A percentile compares a stretch with the other conserved stretches of the same genome.
Evolutionary conservation across 2,797 vertebrate genomes (phyloP).

Genomic region (Heterohyrax brucei): DNA sequence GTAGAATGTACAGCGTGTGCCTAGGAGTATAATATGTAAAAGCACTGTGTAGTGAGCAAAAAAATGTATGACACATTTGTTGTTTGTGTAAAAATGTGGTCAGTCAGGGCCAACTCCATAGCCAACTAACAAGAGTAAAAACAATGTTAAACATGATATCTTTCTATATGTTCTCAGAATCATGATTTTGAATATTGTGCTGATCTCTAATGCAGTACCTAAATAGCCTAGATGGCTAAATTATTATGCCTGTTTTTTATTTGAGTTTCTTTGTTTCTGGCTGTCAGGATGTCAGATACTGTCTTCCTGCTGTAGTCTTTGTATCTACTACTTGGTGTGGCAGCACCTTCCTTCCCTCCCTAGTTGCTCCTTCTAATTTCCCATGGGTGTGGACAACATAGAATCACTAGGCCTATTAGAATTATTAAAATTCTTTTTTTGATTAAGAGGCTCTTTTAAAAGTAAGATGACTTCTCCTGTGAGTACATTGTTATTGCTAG

Average conservation of each 20-base stretch:
- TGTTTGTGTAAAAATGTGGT: no score
- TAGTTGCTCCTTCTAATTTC: background rate
- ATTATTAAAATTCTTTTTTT: background rate
- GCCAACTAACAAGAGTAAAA: no score
- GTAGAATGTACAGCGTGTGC: no score
- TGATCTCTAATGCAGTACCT: background rate
- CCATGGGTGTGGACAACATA: background rate
- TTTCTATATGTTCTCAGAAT: constrained; percentile 11
- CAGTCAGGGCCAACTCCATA: no score
- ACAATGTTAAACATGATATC: background rate
- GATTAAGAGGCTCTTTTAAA: background rate
- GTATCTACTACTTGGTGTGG: background rate
- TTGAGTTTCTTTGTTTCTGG: constrained; percentile 12
- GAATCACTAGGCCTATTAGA: background rate
- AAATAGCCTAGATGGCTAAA: background rate
- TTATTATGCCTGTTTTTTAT: background rate
- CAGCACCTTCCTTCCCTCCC: background rate
- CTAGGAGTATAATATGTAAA: no score
- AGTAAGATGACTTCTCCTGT: background rate
- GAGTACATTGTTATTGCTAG: constrained; percentile 23
- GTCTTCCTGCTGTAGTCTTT: background rate
- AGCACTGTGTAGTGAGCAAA: no score
- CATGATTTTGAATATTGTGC: background rate
- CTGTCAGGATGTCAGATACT: background rate
- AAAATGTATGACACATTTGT: no score